A percentile compares a stretch with the other conserved stretches of the same genome.
phyloP scores from a whole-genome alignment of 2,888 invertebrate genomes.

The Dolichopus griseipennis region DNA sequence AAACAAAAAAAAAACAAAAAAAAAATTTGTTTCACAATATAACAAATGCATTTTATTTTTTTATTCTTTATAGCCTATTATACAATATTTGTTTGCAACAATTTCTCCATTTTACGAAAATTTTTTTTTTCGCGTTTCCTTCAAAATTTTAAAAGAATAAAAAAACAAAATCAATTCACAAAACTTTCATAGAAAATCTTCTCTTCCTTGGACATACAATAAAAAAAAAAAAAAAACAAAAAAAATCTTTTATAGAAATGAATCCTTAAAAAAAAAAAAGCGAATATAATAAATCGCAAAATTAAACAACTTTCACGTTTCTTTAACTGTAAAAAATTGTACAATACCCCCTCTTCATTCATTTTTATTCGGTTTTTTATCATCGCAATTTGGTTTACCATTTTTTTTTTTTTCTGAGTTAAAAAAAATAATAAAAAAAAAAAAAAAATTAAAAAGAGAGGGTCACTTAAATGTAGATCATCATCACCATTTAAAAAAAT shows the following conservation, averaged over 20 bases:
- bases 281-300: background rate
- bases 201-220: background rate
- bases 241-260: background rate
- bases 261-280: background rate
- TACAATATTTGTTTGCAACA: slow-evolving; percentile 1
- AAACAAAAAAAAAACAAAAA: background rate
- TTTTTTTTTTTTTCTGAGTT: too few relatives aligned
- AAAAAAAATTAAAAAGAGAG: too few relatives aligned
- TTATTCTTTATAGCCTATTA: slow-evolving; percentile 5
- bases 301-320: too few relatives aligned
- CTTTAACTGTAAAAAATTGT: too few relatives aligned
- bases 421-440: too few relatives aligned
- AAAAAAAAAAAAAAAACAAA: too few relatives aligned
- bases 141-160: background rate
- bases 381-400: too few relatives aligned
- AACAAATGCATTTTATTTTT: slow-evolving; percentile 1
- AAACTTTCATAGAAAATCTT: background rate
- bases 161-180: background rate
- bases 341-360: too few relatives aligned
- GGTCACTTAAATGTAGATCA: background rate
- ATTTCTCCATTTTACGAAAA: background rate
- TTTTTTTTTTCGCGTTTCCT: slow-evolving; percentile 4
- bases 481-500: background rate
- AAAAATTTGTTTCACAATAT: background rate
- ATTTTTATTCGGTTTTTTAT: too few relatives aligned